Percentiles rank a stretch among this genome's conserved stretches.
Evolutionary conservation across 2,113 vertebrate species (phyloP).

Genomic region (Telmatochromis brachygnathus): DNA sequence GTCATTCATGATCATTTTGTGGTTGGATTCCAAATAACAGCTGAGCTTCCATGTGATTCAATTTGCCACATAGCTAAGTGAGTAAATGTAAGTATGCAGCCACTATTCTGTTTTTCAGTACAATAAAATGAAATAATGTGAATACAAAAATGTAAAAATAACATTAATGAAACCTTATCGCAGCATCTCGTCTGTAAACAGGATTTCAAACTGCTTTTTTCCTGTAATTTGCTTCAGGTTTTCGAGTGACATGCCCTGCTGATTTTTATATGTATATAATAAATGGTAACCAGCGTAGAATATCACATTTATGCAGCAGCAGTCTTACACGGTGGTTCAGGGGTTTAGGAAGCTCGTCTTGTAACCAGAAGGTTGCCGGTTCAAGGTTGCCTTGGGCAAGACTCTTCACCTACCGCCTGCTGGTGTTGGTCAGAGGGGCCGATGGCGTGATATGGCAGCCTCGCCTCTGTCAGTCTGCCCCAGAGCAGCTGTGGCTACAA

Average conservation of each 20-base stretch:
- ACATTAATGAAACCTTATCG: rapidly evolving
- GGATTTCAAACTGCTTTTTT: not conserved
- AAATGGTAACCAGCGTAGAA: rapidly evolving
- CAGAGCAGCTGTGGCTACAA: not conserved
- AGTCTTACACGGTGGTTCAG: rapidly evolving
- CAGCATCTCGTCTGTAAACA: not conserved
- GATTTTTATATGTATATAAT: not conserved
- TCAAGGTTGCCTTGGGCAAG: rapidly evolving
- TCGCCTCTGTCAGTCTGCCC: rapidly evolving
- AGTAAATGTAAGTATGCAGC: not conserved
- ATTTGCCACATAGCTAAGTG: not conserved
- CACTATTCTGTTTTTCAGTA: not conserved
- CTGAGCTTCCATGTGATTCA: not conserved
- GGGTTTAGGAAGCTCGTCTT: not conserved
- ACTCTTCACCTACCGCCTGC: rapidly evolving
- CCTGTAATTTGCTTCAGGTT: rapidly evolving
- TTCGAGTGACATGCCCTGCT: not conserved
- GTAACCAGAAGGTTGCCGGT: not conserved
- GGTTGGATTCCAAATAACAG: not conserved
- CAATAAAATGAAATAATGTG: not conserved
- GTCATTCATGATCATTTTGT: rapidly evolving
- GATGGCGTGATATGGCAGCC: rapidly evolving
- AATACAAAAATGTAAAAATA: not conserved
- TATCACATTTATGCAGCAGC: rapidly evolving
- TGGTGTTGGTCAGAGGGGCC: rapidly evolving